These are phyloP conservation scores for Oreochromis niloticus DNA, from an alignment of 2,113 vertebrate species.

Conservation along the genomic window DNA sequence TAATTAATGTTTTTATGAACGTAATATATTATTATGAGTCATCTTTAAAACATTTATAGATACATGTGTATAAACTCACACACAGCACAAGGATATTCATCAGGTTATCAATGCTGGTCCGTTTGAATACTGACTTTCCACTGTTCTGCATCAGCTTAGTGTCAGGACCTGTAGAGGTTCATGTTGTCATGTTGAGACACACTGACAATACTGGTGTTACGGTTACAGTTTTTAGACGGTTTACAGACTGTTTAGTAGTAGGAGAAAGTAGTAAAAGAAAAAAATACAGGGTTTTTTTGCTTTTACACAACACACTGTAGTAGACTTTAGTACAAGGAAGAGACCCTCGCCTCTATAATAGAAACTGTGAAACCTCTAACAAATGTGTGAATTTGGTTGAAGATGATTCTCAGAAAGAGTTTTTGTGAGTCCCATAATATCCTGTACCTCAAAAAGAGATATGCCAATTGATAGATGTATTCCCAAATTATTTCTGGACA, in stretches of 20 bases:
- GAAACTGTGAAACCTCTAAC: background rate
- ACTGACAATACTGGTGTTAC: background rate
- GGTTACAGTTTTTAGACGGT: background rate
- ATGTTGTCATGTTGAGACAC: background rate
- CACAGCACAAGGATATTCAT: conserved; percentile 89
- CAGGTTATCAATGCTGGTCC: conserved; percentile 85
- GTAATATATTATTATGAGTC: background rate
- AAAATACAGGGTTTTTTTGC: background rate
- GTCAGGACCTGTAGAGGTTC: conserved; percentile 75
- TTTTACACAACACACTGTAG: background rate
- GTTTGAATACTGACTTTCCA: conserved; percentile 84
- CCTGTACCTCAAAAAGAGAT: background rate
- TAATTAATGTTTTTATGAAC: background rate
- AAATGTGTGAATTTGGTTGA: background rate
- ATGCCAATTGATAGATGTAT: background rate
- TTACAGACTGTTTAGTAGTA: background rate
- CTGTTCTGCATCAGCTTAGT: conserved; percentile 96
- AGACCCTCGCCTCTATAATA: background rate
- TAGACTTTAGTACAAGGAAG: background rate
- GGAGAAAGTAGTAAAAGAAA: background rate
- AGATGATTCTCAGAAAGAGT: background rate
- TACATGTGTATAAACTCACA: conserved; percentile 63
- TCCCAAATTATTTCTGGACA: background rate
- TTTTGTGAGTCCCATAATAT: background rate
- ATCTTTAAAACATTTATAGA: background rate